These are phyloP conservation scores for Nomada lathburiana DNA, from an alignment of 2,888 invertebrate genomes.

Conservation along the genomic window DNA sequence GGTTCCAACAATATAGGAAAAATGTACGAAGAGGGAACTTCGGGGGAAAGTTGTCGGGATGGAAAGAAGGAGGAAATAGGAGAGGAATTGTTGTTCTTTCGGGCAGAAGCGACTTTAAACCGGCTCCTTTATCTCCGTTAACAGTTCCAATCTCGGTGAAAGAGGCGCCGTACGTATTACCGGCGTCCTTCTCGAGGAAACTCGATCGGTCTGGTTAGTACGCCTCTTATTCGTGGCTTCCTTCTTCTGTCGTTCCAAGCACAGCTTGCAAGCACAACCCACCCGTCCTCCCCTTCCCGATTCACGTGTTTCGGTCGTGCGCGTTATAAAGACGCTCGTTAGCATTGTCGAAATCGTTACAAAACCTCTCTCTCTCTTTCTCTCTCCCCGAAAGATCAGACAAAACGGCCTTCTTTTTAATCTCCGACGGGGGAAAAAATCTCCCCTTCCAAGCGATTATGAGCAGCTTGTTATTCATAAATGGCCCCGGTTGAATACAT, in stretches of 20 bases:
- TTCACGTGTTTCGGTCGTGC: not conserved
- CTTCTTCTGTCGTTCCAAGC: conserved; percentile 13
- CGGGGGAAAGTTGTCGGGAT: conserved; percentile 11
- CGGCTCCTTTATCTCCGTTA: conserved; percentile 68
- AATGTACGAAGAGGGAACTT: conserved; percentile 22
- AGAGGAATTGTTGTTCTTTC: conserved; percentile 57
- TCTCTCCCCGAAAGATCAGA: not conserved
- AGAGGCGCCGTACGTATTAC: conserved; percentile 49
- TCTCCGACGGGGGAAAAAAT: not conserved
- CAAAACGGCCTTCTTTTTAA: not conserved
- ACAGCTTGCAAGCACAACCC: not conserved
- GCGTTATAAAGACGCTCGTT: not conserved
- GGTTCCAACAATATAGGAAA: conserved; percentile 17
- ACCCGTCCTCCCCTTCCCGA: not conserved
- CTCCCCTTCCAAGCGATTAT: not conserved
- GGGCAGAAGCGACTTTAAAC: conserved; percentile 62
- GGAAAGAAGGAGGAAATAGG: conserved; percentile 10
- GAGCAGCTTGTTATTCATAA: conserved; percentile 19
- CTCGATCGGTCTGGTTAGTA: conserved; percentile 58
- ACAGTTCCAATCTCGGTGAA: conserved; percentile 60
- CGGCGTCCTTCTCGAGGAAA: conserved; percentile 53
- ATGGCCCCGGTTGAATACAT: conserved; percentile 16
- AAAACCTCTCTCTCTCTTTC: not conserved
- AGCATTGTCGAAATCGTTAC: not conserved
- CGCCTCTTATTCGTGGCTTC: conserved; percentile 43